Conservation (phyloP, 2,888 invertebrate species). For the Parnassius mnemosyne region DNA sequence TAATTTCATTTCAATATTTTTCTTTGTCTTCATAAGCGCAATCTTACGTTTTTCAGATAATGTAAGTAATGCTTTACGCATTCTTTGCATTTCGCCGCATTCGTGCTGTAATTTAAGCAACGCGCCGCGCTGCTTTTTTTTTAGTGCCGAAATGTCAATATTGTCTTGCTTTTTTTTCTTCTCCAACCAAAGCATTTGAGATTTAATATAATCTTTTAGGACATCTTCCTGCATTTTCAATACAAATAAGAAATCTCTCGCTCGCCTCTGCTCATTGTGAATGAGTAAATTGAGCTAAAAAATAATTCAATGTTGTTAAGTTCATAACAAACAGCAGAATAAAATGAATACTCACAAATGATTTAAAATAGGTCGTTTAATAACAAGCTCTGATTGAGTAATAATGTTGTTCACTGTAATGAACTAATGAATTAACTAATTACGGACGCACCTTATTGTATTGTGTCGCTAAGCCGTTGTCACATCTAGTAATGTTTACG, state of each 20-base stretch:
- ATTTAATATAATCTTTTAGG: constrained; percentile 72
- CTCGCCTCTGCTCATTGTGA: constrained; percentile 74
- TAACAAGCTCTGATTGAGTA: not conserved
- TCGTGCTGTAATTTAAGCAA: constrained; percentile 83
- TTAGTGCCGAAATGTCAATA: constrained; percentile 75
- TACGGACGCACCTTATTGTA: constrained; percentile 8
- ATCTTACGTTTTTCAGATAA: constrained; percentile 68
- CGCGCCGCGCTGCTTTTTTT: constrained; percentile 84
- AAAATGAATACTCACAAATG: too few relatives aligned
- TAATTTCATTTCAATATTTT: constrained; percentile 65
- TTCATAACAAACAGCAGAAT: not conserved
- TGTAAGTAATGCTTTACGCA: constrained; percentile 67
- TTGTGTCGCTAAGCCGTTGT: constrained; percentile 16
- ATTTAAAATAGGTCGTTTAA: too few relatives aligned
- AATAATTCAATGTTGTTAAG: constrained; percentile 26
- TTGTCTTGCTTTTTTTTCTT: constrained; percentile 72
- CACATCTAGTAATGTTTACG: constrained; percentile 51
- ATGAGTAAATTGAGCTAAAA: constrained; percentile 75
- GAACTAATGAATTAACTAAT: constrained; percentile 11
- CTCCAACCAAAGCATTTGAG: constrained; percentile 73
- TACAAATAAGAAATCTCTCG: constrained; percentile 69
- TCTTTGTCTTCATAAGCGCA: constrained; percentile 70
- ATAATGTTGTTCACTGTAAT: constrained; percentile 3
- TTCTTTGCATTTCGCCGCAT: constrained; percentile 84
- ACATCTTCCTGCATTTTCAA: constrained; percentile 75